These are phyloP conservation scores for Gavia stellata DNA, from an alignment of 2,113 vertebrate species.

Conservation along the genomic window DNA sequence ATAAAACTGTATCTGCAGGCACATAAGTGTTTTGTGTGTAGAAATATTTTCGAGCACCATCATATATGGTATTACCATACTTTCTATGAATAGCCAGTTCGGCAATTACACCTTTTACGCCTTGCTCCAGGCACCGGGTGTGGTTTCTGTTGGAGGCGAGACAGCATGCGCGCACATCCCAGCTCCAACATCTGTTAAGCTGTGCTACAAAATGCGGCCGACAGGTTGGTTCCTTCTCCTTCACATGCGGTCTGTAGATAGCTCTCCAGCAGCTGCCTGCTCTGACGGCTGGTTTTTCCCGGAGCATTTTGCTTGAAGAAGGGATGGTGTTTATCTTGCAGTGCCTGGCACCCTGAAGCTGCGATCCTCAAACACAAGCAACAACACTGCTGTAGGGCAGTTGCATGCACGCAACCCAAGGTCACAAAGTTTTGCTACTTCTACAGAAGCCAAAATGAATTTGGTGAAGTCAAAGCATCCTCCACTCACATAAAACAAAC, in stretches of 20 bases:
- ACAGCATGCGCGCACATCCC: not conserved
- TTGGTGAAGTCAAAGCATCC: not conserved
- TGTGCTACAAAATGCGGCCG: not conserved
- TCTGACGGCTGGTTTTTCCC: not conserved
- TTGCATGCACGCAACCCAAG: not conserved
- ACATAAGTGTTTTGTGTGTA: accelerated
- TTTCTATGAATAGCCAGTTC: not conserved
- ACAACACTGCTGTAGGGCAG: not conserved
- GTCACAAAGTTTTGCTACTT: not conserved
- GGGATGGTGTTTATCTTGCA: not conserved
- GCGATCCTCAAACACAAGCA: not conserved
- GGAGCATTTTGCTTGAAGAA: not conserved
- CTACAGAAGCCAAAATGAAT: not conserved
- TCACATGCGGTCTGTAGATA: not conserved
- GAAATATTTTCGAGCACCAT: not conserved
- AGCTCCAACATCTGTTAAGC: not conserved
- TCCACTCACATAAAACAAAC: not conserved
- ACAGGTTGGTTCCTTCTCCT: not conserved
- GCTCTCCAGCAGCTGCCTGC: not conserved
- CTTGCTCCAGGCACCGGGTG: not conserved
- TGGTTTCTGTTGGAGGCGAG: not conserved
- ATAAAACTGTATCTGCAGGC: not conserved
- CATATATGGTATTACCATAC: not conserved
- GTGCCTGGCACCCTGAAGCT: not conserved
- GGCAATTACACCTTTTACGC: not conserved